These are phyloP conservation scores for Cantharis lateralis DNA, from an alignment of 2,888 invertebrate genomes.

Conservation along the genomic window DNA sequence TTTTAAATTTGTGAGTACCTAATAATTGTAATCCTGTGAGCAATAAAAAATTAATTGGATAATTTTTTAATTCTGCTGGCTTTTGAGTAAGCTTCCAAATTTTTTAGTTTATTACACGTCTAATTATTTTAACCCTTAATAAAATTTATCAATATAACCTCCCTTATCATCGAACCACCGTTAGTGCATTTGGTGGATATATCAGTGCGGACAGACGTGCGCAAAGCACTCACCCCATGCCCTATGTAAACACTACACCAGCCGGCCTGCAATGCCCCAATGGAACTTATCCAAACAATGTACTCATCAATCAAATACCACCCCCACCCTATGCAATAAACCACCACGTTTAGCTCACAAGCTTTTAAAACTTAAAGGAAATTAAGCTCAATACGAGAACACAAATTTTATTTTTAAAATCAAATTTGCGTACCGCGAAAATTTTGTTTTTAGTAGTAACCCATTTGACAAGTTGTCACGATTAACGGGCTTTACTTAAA, in stretches of 20 bases:
- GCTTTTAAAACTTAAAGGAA: slow-evolving; percentile 14
- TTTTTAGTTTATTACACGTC: slow-evolving; percentile 1
- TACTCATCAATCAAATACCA: slow-evolving; percentile 54
- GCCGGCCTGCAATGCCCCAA: slow-evolving; percentile 47
- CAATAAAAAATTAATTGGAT: neutral
- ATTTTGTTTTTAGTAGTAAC: slow-evolving; percentile 8
- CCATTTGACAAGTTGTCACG: slow-evolving; percentile 3
- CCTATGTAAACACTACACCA: slow-evolving; percentile 52
- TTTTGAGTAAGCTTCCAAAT: neutral
- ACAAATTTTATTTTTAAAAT: neutral
- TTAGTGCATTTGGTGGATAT: slow-evolving; percentile 33
- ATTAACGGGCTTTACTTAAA: slow-evolving; percentile 1
- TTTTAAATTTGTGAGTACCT: neutral
- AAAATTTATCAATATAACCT: slow-evolving; percentile 5
- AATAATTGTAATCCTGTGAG: neutral
- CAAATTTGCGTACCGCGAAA: neutral
- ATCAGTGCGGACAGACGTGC: slow-evolving; percentile 37
- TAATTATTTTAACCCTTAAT: slow-evolving; percentile 21
- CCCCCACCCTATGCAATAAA: slow-evolving; percentile 33
- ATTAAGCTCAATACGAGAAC: slow-evolving; percentile 1
- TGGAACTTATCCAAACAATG: slow-evolving; percentile 52
- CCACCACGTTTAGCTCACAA: slow-evolving; percentile 13
- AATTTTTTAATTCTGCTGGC: neutral
- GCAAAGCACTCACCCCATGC: slow-evolving; percentile 39
- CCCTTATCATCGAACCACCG: slow-evolving; percentile 34